phyloP scores from a whole-genome alignment of 1,140 invertebrate genomes.

The Oryzaephilus surinamensis region DNA sequence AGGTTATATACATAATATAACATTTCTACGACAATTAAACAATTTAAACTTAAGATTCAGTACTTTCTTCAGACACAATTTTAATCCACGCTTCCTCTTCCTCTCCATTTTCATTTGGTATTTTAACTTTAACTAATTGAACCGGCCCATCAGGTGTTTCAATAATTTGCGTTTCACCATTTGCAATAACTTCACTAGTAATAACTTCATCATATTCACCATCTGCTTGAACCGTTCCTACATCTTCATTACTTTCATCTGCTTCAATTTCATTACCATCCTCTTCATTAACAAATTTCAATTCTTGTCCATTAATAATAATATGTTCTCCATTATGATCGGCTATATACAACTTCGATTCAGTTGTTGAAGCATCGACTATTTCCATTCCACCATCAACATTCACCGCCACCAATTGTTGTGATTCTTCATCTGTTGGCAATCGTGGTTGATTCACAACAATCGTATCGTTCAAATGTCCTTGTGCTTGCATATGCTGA shows the following conservation, averaged over 20 bases:
- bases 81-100: conserved; percentile 36
- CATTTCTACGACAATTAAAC: too few species aligned
- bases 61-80: conserved; percentile 27
- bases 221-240: conserved; percentile 24
- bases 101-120: conserved; percentile 39
- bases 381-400: conserved; percentile 29
- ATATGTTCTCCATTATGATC: conserved; percentile 38
- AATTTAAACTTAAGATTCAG: too few species aligned
- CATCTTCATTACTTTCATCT: conserved; percentile 25
- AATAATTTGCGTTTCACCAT: conserved; percentile 34
- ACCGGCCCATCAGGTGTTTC: conserved; percentile 37
- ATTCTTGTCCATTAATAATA: conserved; percentile 41
- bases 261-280: too few species aligned
- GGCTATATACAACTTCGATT: conserved; percentile 41
- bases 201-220: conserved; percentile 32
- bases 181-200: conserved; percentile 29
- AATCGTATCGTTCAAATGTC: conserved; percentile 63
- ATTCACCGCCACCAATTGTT: conserved; percentile 39
- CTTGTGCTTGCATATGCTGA: conserved; percentile 57
- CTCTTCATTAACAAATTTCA: conserved; percentile 24
- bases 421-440: conserved; percentile 46
- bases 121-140: conserved; percentile 41
- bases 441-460: conserved; percentile 68
- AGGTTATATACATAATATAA: too few species aligned
- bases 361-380: conserved; percentile 22